These are phyloP conservation scores for Protobothrops flavoviridis DNA, from an alignment of 2,113 vertebrate species.

Conservation along the genomic window DNA sequence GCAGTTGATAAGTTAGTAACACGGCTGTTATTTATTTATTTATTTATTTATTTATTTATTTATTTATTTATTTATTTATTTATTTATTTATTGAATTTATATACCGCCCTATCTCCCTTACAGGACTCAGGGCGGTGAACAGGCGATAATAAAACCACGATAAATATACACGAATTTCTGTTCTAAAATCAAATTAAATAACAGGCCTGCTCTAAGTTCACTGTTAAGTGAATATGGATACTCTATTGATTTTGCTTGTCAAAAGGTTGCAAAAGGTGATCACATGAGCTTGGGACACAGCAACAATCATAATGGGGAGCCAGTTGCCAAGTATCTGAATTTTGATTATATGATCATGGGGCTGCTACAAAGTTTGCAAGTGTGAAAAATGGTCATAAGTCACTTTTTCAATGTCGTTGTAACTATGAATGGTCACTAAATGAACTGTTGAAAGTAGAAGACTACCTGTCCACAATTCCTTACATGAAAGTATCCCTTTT, in stretches of 20 bases:
- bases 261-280: background rate
- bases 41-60: too few species aligned
- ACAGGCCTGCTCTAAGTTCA: too few species aligned
- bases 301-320: background rate
- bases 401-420: background rate
- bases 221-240: background rate
- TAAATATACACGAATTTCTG: too few species aligned
- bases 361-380: background rate
- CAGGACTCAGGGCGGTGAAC: too few species aligned
- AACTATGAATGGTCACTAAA: background rate
- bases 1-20: background rate
- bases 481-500: background rate
- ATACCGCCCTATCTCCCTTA: too few species aligned
- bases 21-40: too few species aligned
- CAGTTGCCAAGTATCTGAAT: background rate
- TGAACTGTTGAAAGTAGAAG: background rate
- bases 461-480: background rate
- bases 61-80: too few species aligned
- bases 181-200: too few species aligned
- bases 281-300: background rate
- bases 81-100: too few species aligned
- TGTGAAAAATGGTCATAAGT: background rate
- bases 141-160: too few species aligned
- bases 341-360: background rate
- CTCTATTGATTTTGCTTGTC: background rate